Conservation (phyloP, 2,113 vertebrate species). For the Eulemur rufifrons region DNA sequence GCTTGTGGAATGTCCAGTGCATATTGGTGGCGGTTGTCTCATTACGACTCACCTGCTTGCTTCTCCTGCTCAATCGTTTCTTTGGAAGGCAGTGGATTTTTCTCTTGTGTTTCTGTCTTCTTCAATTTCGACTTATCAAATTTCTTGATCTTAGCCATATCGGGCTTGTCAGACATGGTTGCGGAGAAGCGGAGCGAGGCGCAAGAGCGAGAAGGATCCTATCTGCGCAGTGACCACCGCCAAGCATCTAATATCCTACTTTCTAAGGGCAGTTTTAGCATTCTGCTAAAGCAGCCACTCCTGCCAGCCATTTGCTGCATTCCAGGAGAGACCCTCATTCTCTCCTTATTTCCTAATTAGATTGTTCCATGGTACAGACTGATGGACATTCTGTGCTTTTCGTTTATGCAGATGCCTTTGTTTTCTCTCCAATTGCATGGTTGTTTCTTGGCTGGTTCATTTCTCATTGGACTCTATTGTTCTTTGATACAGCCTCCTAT, state of each 20-base stretch:
- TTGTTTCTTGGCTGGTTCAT: slow-evolving; percentile 28
- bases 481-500: not conserved
- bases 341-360: not conserved
- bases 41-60: too few species aligned
- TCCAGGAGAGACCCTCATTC: not conserved
- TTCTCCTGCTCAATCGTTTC: too few species aligned
- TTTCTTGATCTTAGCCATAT: too few species aligned
- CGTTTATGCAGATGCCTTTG: slow-evolving; percentile 15
- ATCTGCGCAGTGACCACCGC: too few species aligned
- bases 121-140: too few species aligned
- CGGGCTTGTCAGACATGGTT: too few species aligned
- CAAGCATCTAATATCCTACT: not conserved
- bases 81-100: too few species aligned
- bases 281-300: not conserved
- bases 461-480: not conserved
- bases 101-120: too few species aligned
- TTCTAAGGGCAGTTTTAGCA: not conserved
- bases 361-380: not conserved
- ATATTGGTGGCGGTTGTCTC: too few species aligned
- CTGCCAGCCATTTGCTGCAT: not conserved
- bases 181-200: too few species aligned
- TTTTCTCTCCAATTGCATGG: slow-evolving; percentile 28
- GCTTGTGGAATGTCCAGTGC: too few species aligned
- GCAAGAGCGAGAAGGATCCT: too few species aligned
- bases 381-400: not conserved